Conservation (phyloP, 2,888 invertebrate genomes). For the Sesia apiformis region DNA sequence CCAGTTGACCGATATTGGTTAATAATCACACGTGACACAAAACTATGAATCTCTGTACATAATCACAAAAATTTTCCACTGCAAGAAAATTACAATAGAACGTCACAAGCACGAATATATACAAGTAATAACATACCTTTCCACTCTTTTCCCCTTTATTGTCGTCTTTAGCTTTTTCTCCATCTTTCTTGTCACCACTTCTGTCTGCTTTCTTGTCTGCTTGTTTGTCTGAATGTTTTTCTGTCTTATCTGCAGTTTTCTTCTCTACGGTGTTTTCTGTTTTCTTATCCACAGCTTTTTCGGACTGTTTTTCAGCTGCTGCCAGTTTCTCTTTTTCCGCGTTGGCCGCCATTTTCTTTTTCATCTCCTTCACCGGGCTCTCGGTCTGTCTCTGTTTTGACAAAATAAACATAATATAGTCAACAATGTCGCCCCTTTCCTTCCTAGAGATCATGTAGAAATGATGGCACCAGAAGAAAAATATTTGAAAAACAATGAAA, state of each 20-base stretch:
- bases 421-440: too few species aligned
- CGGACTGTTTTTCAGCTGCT: slow-evolving; percentile 23
- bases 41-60: too few species aligned
- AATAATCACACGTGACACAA: too few species aligned
- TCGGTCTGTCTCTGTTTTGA: slow-evolving; percentile 35
- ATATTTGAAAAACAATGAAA: too few species aligned
- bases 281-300: slow-evolving; percentile 33
- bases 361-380: slow-evolving; percentile 61
- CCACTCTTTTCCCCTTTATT: slow-evolving; percentile 34
- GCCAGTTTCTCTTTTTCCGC: slow-evolving; percentile 33
- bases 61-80: too few species aligned
- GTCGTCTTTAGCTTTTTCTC: slow-evolving; percentile 24
- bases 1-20: too few species aligned
- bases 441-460: too few species aligned
- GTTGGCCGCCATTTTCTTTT: slow-evolving; percentile 61
- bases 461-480: too few species aligned
- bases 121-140: slow-evolving; percentile 29
- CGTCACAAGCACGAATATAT: neutral
- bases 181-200: slow-evolving; percentile 19
- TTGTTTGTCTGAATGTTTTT: slow-evolving; percentile 24
- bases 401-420: too few species aligned
- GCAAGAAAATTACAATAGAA: neutral
- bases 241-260: slow-evolving; percentile 13
- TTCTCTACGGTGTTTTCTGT: slow-evolving; percentile 21
- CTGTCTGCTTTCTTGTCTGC: slow-evolving; percentile 19